Evolutionary conservation across 2,113 vertebrate species (phyloP).

Genomic region (Lepus timidus): DNA sequence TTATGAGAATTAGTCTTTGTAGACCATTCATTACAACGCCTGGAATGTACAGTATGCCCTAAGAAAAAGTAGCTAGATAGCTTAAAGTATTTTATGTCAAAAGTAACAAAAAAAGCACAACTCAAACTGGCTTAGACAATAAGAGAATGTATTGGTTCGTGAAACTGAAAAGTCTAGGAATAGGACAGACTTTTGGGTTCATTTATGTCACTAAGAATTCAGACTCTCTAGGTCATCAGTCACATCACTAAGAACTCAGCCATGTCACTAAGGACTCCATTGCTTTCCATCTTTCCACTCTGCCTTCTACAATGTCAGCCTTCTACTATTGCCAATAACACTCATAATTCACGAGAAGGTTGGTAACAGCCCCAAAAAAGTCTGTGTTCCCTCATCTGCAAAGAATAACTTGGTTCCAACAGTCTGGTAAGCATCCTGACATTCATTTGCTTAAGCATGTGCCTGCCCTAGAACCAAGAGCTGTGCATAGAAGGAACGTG

Average conservation of each 20-base stretch:
- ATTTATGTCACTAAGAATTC: constrained; percentile 16
- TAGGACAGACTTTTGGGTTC: background rate
- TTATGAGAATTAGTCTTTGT: constrained; percentile 45
- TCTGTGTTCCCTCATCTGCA: background rate
- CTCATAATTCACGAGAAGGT: background rate
- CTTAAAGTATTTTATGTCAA: background rate
- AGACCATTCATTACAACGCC: background rate
- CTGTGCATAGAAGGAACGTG: background rate
- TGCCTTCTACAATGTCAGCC: constrained; percentile 8
- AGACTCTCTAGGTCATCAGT: background rate
- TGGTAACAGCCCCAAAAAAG: background rate
- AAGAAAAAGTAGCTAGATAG: constrained; percentile 19
- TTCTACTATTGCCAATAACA: background rate
- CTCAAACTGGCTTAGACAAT: constrained; percentile 38
- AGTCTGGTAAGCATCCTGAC: background rate
- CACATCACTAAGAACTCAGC: background rate
- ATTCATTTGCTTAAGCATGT: constrained; percentile 26
- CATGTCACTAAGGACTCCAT: background rate
- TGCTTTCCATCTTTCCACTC: constrained; percentile 21
- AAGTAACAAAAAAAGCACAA: constrained; percentile 46
- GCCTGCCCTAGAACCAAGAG: background rate
- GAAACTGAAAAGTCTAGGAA: background rate
- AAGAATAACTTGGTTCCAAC: constrained; percentile 1
- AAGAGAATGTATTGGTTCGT: constrained; percentile 18
- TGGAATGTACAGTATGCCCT: background rate